Base-by-base conservation (phyloP, 1,140 invertebrate species). In the Daktulosphaira vitifoliae region DNA sequence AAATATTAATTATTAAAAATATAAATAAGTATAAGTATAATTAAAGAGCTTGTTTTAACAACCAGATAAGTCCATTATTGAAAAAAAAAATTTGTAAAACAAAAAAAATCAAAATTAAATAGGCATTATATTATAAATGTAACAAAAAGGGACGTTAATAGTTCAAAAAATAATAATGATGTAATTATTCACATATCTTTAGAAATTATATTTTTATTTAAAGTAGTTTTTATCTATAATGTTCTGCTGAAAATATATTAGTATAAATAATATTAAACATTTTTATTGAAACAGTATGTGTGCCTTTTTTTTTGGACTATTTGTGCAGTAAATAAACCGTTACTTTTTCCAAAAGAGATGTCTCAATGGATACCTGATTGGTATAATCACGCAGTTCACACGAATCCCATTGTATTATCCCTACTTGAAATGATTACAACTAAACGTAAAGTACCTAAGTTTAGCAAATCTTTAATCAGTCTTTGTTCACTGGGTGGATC, bases 381-480 rank as follows among this genome's bases (percentile, higher is more conserved):
- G 89, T 73, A 93, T 1, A 96, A 96, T 75, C 92, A 96, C 77
- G 77, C 89, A 0, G 85, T 94, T 80, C 88, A 92, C 73, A 89
- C 88, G 0, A 82, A 84, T 67, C 84, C 90, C 46, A 77, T 86
- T 69, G 75, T 87, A 0, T 83, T 88, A 68, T 84, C 84, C n/a
- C 42, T 86, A 0, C 71, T 86, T 42, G 88, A 90, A 74, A 77
- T 88, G 71, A 75, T 83, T 15, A 77, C 81, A 16, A 80, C 81
- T 46, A 85, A 83, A 72, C 80, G 84, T 71, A 81, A 82, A 71
- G 89, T 87, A 76, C 87, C 88, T 1, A 76, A 72, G 20, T 79
- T 80, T 64, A 80, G 76, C 18, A 68, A 75, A 5, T 85, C 85
- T 11, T 66, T 89, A 1, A 69, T 74, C 20, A 81, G 82, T 23